Evolutionary conservation across 2,113 vertebrate genomes (phyloP).

Genomic region (Xenopus laevis): DNA sequence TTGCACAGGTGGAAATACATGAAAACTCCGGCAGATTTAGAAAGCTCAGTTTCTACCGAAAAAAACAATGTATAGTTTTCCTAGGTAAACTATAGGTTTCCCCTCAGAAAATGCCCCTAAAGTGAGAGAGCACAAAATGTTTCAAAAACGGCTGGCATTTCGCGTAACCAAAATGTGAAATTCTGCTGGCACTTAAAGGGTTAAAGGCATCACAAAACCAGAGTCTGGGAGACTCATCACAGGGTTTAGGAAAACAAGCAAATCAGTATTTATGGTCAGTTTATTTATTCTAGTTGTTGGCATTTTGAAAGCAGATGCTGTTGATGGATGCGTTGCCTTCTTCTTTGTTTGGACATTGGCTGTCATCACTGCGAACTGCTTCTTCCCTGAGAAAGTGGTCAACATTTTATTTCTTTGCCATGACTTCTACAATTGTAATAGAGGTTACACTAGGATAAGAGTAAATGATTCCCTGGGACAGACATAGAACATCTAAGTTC

Average conservation of each 20-base stretch:
- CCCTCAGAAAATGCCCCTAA: no score
- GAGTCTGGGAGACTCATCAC: conserved; percentile 58
- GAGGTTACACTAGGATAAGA: not conserved
- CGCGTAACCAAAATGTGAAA: no score
- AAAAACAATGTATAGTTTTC: no score
- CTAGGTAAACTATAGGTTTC: no score
- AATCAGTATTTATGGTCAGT: conserved; percentile 43
- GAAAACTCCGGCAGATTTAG: no score
- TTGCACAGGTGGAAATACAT: no score
- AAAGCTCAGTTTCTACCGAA: no score
- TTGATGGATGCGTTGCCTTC: conserved; percentile 47
- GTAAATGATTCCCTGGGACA: no score
- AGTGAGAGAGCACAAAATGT: no score
- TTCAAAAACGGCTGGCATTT: no score
- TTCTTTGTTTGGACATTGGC: conserved; percentile 46
- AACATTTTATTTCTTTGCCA: conserved; percentile 2
- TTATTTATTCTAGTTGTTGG: conserved; percentile 66
- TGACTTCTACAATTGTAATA: conserved; percentile 25
- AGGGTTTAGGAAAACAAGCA: conserved; percentile 58
- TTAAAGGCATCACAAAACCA: conserved; percentile 66
- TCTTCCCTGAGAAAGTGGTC: conserved; percentile 41
- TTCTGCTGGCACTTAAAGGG: no score
- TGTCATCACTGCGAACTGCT: conserved; percentile 27
- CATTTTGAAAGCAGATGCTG: conserved; percentile 46
- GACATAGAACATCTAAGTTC: no score